Percentiles rank a stretch among this genome's conserved stretches.
These are phyloP conservation scores for Corythornis vintsioides DNA, from an alignment of 2,113 vertebrate genomes.

Conservation along the genomic window DNA sequence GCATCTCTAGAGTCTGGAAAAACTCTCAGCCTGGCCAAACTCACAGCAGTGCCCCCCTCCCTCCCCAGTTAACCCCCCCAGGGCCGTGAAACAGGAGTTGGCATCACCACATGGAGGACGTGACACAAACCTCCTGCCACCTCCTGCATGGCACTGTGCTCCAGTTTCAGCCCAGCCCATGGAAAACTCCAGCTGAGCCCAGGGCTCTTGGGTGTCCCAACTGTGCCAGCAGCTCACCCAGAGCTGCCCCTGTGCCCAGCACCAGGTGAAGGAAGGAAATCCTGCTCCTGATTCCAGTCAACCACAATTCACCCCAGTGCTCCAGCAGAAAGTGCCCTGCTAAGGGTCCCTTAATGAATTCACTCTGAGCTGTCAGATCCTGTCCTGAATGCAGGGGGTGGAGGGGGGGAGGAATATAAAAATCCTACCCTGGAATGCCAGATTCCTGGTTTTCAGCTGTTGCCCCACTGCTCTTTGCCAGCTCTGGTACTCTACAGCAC, in stretches of 20 bases:
- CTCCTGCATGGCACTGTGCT: background rate
- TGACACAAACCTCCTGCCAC: background rate
- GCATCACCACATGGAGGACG: background rate
- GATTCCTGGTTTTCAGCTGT: background rate
- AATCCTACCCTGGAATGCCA: background rate
- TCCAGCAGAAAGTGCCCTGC: background rate
- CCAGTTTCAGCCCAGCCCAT: background rate
- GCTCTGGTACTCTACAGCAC: background rate
- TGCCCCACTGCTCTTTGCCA: background rate
- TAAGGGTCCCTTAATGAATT: background rate
- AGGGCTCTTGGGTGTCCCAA: background rate
- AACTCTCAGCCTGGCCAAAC: background rate
- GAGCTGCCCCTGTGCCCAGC: background rate
- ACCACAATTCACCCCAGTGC: background rate
- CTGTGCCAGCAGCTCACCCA: background rate
- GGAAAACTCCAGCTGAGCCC: background rate
- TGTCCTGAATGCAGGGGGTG: background rate
- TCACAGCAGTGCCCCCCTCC: background rate
- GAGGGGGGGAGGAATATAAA: background rate
- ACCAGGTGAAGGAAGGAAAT: background rate
- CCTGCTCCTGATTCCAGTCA: background rate
- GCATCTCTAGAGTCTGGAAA: background rate
- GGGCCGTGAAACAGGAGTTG: background rate
- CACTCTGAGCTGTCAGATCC: background rate
- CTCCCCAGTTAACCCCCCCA: background rate